These are phyloP conservation scores for Eupithecia subumbrata DNA, from an alignment of 2,888 invertebrate species.

Conservation along the genomic window DNA sequence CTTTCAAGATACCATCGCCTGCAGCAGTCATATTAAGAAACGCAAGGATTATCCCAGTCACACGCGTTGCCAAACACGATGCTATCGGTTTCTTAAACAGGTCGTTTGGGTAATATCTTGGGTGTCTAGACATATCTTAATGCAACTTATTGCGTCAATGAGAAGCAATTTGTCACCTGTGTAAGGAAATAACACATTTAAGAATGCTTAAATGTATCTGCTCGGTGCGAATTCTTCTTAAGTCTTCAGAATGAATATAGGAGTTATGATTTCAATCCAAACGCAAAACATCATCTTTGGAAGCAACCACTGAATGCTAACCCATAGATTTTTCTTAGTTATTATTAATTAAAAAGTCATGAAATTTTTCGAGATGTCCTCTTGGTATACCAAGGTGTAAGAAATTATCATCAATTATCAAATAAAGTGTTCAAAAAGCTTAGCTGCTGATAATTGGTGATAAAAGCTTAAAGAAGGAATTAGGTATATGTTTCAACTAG, in stretches of 20 bases:
- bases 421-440: no score
- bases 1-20: slow-evolving; percentile 40
- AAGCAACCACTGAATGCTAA: not conserved
- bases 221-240: not conserved
- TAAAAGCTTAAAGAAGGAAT: no score
- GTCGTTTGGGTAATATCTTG: slow-evolving; percentile 15
- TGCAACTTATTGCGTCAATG: not conserved
- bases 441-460: no score
- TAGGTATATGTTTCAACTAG: no score
- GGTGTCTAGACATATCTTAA: slow-evolving; percentile 20
- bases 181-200: not conserved
- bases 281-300: not conserved
- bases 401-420: no score
- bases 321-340: not conserved
- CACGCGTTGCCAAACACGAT: slow-evolving; percentile 29
- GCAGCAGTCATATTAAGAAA: slow-evolving; percentile 35
- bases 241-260: no score
- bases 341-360: no score
- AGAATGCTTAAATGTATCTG: not conserved
- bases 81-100: slow-evolving; percentile 21
- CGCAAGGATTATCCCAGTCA: slow-evolving; percentile 31
- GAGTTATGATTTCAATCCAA: not conserved
- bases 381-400: not conserved
- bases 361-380: no score
- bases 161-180: not conserved